Conservation (phyloP, 2,888 invertebrate species). For the Ectobius pallidus region DNA sequence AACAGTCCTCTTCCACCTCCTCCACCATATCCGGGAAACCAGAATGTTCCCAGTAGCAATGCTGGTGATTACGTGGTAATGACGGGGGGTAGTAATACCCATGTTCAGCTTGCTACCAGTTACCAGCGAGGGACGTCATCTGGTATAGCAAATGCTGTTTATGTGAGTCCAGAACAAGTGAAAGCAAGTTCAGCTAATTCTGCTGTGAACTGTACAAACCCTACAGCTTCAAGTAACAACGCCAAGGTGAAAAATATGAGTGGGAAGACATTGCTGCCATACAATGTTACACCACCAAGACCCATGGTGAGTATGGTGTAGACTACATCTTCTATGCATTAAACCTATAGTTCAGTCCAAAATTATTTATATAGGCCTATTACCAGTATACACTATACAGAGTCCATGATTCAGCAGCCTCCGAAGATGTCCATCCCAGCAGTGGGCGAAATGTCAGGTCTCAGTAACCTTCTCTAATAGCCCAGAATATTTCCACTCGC, state of each 20-base stretch:
- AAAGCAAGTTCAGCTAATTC: conserved; percentile 52
- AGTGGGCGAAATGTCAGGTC: no score
- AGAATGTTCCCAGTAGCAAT: not conserved
- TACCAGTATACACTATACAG: no score
- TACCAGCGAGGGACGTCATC: conserved; percentile 45
- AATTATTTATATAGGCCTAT: no score
- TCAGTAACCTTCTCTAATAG: no score
- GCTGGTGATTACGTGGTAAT: conserved; percentile 42
- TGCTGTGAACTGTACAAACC: conserved; percentile 52
- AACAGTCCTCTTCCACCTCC: conserved; percentile 39
- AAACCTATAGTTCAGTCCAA: no score
- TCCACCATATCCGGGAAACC: conserved; percentile 40
- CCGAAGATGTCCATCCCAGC: no score
- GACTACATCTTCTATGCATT: no score
- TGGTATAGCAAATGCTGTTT: conserved; percentile 44
- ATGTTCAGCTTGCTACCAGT: conserved; percentile 46
- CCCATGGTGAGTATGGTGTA: conserved; percentile 61
- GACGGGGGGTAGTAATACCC: conserved; percentile 36
- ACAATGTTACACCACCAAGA: conserved; percentile 86
- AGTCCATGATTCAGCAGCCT: no score
- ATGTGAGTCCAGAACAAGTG: conserved; percentile 27
- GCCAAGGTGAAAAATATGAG: conserved; percentile 47
- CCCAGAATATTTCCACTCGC: no score
- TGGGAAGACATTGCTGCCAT: conserved; percentile 78
- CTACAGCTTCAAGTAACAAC: conserved; percentile 46